A percentile compares a stretch with the other conserved stretches of the same genome.
These are phyloP conservation scores for Hypothenemus hampei DNA, from an alignment of 1,140 invertebrate genomes.

Conservation along the genomic window DNA sequence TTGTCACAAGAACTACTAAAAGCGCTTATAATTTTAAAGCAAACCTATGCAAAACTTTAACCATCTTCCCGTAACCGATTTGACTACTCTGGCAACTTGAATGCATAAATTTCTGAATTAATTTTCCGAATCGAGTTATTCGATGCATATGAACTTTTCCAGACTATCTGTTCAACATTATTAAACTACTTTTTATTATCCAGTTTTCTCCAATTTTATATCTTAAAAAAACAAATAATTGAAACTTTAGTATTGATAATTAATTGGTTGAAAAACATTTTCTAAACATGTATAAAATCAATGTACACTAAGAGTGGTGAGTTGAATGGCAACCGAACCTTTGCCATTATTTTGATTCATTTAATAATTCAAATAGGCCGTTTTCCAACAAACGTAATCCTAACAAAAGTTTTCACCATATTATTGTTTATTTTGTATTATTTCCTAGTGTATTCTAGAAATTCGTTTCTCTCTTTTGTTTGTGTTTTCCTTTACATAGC, in stretches of 20 bases:
- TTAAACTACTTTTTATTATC: too few relatives aligned
- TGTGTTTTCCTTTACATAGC: conserved; percentile 2
- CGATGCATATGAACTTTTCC: too few relatives aligned
- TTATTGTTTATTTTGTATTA: conserved; percentile 20
- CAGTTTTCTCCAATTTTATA: too few relatives aligned
- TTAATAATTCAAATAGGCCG: conserved; percentile 21
- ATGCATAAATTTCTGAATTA: background rate
- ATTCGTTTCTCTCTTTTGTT: background rate
- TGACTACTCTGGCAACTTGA: background rate
- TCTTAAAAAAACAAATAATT: too few relatives aligned
- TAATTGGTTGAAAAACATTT: too few relatives aligned
- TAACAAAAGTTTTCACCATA: conserved; percentile 17
- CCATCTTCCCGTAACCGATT: background rate
- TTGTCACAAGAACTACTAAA: too few relatives aligned
- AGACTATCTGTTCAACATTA: too few relatives aligned
- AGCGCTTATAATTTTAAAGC: background rate
- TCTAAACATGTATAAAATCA: too few relatives aligned
- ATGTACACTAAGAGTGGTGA: too few relatives aligned
- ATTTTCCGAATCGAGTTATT: background rate
- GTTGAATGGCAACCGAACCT: too few relatives aligned
- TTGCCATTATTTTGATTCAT: conserved; percentile 10
- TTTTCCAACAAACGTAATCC: conserved; percentile 18
- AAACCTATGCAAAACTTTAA: conserved; percentile 1
- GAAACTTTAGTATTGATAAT: too few relatives aligned
- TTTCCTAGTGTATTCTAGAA: background rate